Percentiles rank a stretch among this genome's conserved stretches.
phyloP scores from a whole-genome alignment of 30 jellyfish, hydroid and myxozoan species.

The Morbakka virulenta region DNA sequence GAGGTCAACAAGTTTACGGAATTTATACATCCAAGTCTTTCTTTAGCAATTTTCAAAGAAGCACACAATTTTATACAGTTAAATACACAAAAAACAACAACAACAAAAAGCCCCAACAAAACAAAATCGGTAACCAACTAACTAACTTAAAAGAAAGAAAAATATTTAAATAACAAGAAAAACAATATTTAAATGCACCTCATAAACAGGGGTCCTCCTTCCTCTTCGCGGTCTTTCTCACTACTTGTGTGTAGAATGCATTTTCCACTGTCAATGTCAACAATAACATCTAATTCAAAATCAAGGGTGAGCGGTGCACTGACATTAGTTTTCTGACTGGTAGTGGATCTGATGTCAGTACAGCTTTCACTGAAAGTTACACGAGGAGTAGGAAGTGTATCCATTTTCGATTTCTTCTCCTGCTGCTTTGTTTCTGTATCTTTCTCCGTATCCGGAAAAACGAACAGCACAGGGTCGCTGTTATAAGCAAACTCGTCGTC shows the following conservation, averaged over 20 bases:
- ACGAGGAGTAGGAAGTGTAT: slow-evolving; percentile 18
- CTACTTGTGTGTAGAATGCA: slow-evolving; percentile 77
- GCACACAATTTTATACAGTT: no score
- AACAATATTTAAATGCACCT: neutral
- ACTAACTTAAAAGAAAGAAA: no score
- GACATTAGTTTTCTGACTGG: slow-evolving; percentile 36
- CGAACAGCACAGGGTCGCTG: slow-evolving; percentile 60
- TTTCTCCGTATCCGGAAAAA: slow-evolving; percentile 9
- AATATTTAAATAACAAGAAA: neutral
- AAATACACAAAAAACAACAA: no score
- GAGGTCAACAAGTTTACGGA: no score
- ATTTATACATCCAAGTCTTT: no score
- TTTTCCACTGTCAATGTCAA: slow-evolving; percentile 88
- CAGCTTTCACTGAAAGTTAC: slow-evolving; percentile 75
- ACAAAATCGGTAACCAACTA: no score
- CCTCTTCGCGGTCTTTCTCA: slow-evolving; percentile 35
- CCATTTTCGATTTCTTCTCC: slow-evolving; percentile 5
- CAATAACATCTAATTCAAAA: slow-evolving; percentile 78
- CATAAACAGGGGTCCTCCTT: neutral
- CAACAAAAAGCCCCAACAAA: no score
- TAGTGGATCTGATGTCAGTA: slow-evolving; percentile 31
- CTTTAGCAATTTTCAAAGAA: no score
- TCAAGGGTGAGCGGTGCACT: slow-evolving; percentile 53
- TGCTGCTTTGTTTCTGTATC: slow-evolving; percentile 7
- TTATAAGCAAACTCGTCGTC: slow-evolving; percentile 32